phyloP scores from a whole-genome alignment of 2,888 invertebrate genomes.

The Chorisops tibialis region DNA sequence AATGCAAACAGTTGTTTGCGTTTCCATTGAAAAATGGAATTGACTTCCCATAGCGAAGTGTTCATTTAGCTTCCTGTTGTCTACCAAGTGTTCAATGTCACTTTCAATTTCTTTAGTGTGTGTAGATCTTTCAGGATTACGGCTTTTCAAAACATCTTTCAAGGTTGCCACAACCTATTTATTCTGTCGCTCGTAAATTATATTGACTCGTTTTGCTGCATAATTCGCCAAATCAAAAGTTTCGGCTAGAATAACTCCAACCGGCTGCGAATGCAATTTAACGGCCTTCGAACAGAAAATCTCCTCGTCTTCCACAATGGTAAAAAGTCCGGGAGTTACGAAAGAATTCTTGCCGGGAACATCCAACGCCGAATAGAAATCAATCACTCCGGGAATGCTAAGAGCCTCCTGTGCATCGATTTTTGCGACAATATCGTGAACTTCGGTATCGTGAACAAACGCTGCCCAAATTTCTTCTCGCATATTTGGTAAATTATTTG shows the following conservation, averaged over 20 bases:
- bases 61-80: slow-evolving; percentile 53
- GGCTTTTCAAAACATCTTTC: slow-evolving; percentile 40
- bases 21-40: slow-evolving; percentile 75
- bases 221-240: slow-evolving; percentile 56
- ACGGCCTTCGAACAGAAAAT: slow-evolving; percentile 36
- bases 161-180: slow-evolving; percentile 41
- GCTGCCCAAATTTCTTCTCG: slow-evolving; percentile 62
- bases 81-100: not conserved
- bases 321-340: slow-evolving; percentile 39
- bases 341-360: slow-evolving; percentile 64
- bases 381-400: slow-evolving; percentile 60
- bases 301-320: slow-evolving; percentile 38
- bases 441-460: slow-evolving; percentile 61
- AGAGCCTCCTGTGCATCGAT: slow-evolving; percentile 57
- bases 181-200: slow-evolving; percentile 49
- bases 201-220: slow-evolving; percentile 55
- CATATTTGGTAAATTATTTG: slow-evolving; percentile 67
- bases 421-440: slow-evolving; percentile 57
- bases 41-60: slow-evolving; percentile 60
- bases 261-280: slow-evolving; percentile 60
- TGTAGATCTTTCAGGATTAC: not conserved
- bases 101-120: not conserved
- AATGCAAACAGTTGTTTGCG: slow-evolving; percentile 62
- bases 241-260: slow-evolving; percentile 67
- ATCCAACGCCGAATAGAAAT: slow-evolving; percentile 60